Evolutionary conservation across 2,888 invertebrate genomes (phyloP).

Genomic region (Megamerina dolium): DNA sequence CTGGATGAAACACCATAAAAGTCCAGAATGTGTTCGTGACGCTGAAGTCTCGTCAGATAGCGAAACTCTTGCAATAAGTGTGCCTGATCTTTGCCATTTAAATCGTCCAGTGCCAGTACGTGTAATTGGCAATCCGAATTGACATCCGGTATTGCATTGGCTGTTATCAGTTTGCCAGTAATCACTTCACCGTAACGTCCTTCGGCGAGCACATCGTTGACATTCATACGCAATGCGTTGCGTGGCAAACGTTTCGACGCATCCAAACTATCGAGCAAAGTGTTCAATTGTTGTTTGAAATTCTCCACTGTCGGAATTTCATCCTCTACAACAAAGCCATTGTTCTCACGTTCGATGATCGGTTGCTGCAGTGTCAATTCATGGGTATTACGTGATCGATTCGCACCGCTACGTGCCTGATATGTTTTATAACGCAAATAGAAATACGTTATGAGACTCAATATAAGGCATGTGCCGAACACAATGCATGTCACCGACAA

Average conservation of each 20-base stretch:
- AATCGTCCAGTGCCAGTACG: slow-evolving; percentile 56
- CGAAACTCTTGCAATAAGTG: slow-evolving; percentile 65
- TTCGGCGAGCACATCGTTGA: slow-evolving; percentile 62
- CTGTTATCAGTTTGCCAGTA: slow-evolving; percentile 58
- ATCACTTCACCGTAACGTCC: slow-evolving; percentile 76
- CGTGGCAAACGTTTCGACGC: slow-evolving; percentile 54
- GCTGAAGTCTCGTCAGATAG: slow-evolving; percentile 61
- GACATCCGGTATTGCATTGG: slow-evolving; percentile 34
- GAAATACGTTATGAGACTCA: slow-evolving; percentile 54
- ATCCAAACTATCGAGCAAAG: slow-evolving; percentile 56
- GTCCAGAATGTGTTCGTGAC: slow-evolving; percentile 65
- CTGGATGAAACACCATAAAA: slow-evolving; percentile 77
- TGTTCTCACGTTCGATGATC: slow-evolving; percentile 70
- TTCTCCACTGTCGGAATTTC: slow-evolving; percentile 60
- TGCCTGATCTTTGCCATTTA: slow-evolving; percentile 49
- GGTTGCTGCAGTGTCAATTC: slow-evolving; percentile 73
- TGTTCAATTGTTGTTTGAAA: slow-evolving; percentile 69
- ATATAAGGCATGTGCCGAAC: slow-evolving; percentile 58
- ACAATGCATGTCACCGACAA: slow-evolving; percentile 63
- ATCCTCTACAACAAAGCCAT: slow-evolving; percentile 70
- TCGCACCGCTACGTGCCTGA: slow-evolving; percentile 28
- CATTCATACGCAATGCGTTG: slow-evolving; percentile 65
- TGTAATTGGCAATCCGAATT: slow-evolving; percentile 55
- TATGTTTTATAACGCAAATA: slow-evolving; percentile 49
- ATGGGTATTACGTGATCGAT: slow-evolving; percentile 54